Base-by-base conservation (phyloP, 1,140 invertebrate species). In the Stegodyphus mimosarum region DNA sequence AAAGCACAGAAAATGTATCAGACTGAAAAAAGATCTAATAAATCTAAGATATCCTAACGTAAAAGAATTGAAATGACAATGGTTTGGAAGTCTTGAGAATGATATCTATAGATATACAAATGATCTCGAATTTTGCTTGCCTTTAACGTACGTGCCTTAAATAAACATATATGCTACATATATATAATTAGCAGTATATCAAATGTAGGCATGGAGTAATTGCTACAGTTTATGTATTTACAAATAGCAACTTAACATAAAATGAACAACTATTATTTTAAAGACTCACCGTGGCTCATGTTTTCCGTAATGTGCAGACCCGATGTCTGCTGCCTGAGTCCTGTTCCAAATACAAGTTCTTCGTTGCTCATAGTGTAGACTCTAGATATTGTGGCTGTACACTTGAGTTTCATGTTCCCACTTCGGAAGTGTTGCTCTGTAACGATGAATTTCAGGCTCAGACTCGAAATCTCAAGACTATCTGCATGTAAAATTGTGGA, bases 201-300 rank as follows among this genome's bases (percentile, higher is more conserved):
- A 33, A 33, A 33, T 33, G 33, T 33, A 33, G 1, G 33, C 3
- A 33, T 33, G 33, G n/a, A n/a, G n/a, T 33, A 33, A 1, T 33
- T 33, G 33, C 33, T 33, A 33, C 3, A 33, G 33, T 33, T 33
- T 33, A 33, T 33, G 33, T 33, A 3, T 33, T 33, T 33, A 33
- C 33, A 33, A 33, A 33, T 33, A 33, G 33, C 1, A 3, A 33
- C 33, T 33, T 33, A 33, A 33, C 3, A 17, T 67, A 5, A 67
- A 67, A 7, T 67, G 9, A 60, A 10, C 9, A 60, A 60, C 55
- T 2, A 60, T 60, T 9, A 67, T n/a, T 67, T 7, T n/a, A n/a
- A 67, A n/a, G 7, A 17, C 95, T 64, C 76, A 86, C 81, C 81
- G 67, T 74, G 84, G 18, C 77, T 76, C 53, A 86, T 70, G n/a